Base-by-base conservation (phyloP, 2,888 invertebrate genomes). In the Drosophila mettleri region DNA sequence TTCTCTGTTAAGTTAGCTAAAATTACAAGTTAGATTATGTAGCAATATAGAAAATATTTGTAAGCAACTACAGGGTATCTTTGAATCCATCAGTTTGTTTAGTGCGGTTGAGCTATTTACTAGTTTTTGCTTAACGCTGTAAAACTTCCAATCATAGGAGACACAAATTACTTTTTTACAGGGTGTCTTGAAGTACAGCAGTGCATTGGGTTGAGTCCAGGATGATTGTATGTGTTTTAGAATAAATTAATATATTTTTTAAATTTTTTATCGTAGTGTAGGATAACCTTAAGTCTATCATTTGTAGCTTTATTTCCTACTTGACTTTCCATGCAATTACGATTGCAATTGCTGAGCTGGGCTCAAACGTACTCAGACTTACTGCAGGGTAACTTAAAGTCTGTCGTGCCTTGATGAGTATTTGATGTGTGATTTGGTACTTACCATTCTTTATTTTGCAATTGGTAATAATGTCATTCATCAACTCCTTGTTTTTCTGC, bases 401-500 rank as follows among this genome's bases (percentile, higher is more conserved):
- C 29, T 33, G 34, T 49, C 49, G 34, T 10, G 0, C n/a, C 10
- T 49, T 4, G 0, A n/a, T 0, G 1, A 20, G 7, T 7, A 8
- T n/a, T 12, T 27, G 29, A 6, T 20, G 9, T n/a, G 5, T 27
- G 22, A 20, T 33, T 2, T 34, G 6, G 41, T 6, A 93, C 94
- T 94, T 91, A 94, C 95, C 94, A 92, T 95, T 95, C 93, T 94
- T 95, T 71, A 94, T 91, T 92, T 94, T 95, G 90, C 94, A 94
- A 90, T 93, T 94, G 69, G 94, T 93, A 53, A 95, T 93, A 78
- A 96, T 93, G 87, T 95, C 95, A 91, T 95, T 95, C 95, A 96
- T 95, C 88, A 95, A 93, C 91, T 95, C 95, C 91, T 95, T 95
- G 92, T 96, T 95, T 93, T 95, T 95, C 95, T 96, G 95, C 69